Percentiles rank a stretch among this genome's conserved stretches.
phyloP scores from a whole-genome alignment of 2,888 invertebrate genomes.

The Odontocolon sp. region DNA sequence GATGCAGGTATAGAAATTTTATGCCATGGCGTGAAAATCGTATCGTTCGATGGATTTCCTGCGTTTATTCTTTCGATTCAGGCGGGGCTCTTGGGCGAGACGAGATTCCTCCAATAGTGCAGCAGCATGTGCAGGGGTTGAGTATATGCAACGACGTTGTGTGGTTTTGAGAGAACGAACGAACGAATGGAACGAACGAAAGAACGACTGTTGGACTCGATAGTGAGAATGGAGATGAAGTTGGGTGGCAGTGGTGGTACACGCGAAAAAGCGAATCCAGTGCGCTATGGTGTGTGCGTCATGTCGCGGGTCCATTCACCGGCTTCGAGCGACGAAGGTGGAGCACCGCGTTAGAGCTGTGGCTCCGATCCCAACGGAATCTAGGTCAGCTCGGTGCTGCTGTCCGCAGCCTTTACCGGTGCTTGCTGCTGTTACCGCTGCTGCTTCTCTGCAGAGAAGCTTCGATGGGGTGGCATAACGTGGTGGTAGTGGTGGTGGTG shows the following conservation, averaged over 20 bases:
- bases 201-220: conserved; percentile 23
- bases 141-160: conserved; percentile 37
- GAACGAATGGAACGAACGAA: conserved; percentile 20
- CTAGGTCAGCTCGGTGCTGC: conserved; percentile 70
- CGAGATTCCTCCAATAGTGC: conserved; percentile 40
- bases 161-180: conserved; percentile 29
- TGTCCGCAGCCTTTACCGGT: conserved; percentile 61
- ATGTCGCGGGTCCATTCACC: conserved; percentile 76
- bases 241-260: conserved; percentile 24
- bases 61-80: conserved; percentile 37
- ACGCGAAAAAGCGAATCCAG: conserved; percentile 39
- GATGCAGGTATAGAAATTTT: background rate
- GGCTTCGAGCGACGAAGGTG: conserved; percentile 69
- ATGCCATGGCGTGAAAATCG: conserved; percentile 19
- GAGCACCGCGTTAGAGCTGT: conserved; percentile 50
- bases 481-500: conserved; percentile 27
- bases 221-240: conserved; percentile 41
- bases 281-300: conserved; percentile 73
- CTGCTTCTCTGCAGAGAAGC: conserved; percentile 50
- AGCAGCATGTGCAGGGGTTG: conserved; percentile 14
- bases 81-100: conserved; percentile 13
- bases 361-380: conserved; percentile 61
- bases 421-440: conserved; percentile 31
- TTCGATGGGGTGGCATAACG: conserved; percentile 58
- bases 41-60: conserved; percentile 13